phyloP scores from a whole-genome alignment of 2,113 vertebrate species.

The human (Homo sapiens) region GRCh38 chr13:105628501-105629000 shows the following conservation, averaged over 20 bases:
- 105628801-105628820: neutral
- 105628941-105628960: neutral
- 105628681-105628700: rapidly evolving
- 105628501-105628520: neutral
- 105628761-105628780: neutral
- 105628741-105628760: neutral
- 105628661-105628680: neutral
- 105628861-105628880: neutral
- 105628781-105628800: neutral
- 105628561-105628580: neutral
- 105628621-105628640: neutral
- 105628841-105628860: neutral
- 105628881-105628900: neutral
- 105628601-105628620: neutral
- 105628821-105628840: neutral
- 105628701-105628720: neutral
- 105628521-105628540: neutral
- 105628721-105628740: neutral
- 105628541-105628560: neutral
- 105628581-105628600: neutral
- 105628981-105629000: neutral
- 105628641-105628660: rapidly evolving
- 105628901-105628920: neutral
- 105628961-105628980: neutral
- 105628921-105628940: neutral